These are phyloP conservation scores for Zaprionus inermis DNA, from an alignment of 1,140 invertebrate species.

Conservation along the genomic window DNA sequence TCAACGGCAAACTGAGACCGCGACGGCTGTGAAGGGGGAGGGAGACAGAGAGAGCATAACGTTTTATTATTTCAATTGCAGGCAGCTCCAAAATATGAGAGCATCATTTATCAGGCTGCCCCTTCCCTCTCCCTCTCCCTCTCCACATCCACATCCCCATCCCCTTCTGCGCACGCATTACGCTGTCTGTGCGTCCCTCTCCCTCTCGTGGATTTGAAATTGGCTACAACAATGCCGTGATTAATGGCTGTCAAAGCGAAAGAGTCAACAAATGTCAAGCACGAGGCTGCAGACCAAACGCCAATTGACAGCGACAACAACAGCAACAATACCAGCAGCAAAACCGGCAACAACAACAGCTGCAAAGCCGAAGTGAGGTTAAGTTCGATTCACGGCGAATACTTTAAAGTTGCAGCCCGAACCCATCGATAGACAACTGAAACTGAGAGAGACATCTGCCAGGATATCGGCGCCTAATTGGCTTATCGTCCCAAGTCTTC, in stretches of 20 bases:
- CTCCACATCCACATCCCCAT: too few species aligned
- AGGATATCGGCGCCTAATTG: neutral
- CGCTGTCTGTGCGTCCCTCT: neutral
- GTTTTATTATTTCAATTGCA: conserved; percentile 81
- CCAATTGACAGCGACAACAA: conserved; percentile 45
- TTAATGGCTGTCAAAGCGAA: conserved; percentile 81
- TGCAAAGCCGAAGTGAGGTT: conserved; percentile 13
- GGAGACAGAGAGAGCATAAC: conserved; percentile 9
- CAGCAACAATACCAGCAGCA: conserved; percentile 17
- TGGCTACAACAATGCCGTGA: conserved; percentile 80
- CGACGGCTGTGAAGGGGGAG: neutral
- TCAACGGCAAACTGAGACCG: conserved; percentile 43
- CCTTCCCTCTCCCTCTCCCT: neutral
- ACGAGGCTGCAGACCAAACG: conserved; percentile 34
- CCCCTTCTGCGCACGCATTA: too few species aligned
- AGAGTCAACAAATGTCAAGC: conserved; percentile 79
- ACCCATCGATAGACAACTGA: neutral
- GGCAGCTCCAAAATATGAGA: conserved; percentile 69
- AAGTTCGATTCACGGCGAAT: conserved; percentile 1
- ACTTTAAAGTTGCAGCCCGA: neutral
- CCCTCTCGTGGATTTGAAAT: conserved; percentile 66
- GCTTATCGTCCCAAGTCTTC: too few species aligned
- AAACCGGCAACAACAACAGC: conserved; percentile 12
- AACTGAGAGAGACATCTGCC: neutral
- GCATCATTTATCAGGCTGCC: conserved; percentile 73